These are phyloP conservation scores for Lithodes maja DNA, from an alignment of 2,888 invertebrate genomes.

Conservation along the genomic window DNA sequence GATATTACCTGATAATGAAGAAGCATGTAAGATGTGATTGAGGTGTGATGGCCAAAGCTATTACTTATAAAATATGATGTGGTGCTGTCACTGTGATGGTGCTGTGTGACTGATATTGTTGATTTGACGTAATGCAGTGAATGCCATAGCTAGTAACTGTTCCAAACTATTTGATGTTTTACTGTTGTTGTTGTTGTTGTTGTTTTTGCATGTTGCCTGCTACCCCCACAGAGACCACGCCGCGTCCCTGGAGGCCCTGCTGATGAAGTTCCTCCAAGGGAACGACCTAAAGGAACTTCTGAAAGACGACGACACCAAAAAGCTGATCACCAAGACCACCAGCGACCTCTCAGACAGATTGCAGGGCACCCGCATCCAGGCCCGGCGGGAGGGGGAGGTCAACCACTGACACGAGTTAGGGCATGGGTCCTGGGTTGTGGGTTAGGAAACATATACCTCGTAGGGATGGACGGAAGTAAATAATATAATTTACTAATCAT, in stretches of 20 bases:
- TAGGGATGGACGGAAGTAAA: too few species aligned
- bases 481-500: too few species aligned
- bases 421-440: too few species aligned
- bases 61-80: too few species aligned
- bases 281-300: conserved; percentile 30
- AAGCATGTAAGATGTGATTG: too few species aligned
- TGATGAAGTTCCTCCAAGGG: conserved; percentile 16
- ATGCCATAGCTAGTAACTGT: background rate
- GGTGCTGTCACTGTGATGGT: too few species aligned
- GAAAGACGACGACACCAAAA: conserved; percentile 8
- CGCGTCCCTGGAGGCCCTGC: background rate
- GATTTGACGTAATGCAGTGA: too few species aligned
- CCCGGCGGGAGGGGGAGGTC: background rate
- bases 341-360: conserved; percentile 44
- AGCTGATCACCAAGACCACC: conserved; percentile 35
- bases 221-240: conserved; percentile 33
- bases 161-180: background rate
- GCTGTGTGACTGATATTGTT: too few species aligned
- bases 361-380: background rate
- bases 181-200: background rate
- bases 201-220: conserved; percentile 45
- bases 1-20: too few species aligned
- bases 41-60: too few species aligned
- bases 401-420: background rate
- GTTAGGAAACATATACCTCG: too few species aligned